Conservation (phyloP, 2,113 vertebrate species). For the Gasterosteus aculeatus region DNA sequence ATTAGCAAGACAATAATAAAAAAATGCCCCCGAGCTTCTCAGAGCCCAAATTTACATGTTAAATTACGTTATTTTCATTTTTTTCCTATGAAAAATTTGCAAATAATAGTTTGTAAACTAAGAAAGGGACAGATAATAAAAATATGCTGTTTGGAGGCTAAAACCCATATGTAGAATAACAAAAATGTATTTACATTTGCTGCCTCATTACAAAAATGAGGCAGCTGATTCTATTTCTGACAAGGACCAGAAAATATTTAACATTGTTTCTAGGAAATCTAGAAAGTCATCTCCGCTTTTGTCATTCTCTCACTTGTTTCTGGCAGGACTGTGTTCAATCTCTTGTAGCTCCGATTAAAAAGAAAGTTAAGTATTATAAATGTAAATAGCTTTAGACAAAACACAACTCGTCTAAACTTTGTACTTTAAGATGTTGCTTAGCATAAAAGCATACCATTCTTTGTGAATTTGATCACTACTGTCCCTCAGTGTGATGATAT, state of each 20-base stretch:
- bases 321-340: background rate
- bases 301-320: background rate
- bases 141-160: background rate
- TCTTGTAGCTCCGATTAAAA: background rate
- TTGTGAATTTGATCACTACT: background rate
- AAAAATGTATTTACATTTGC: background rate
- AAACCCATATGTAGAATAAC: background rate
- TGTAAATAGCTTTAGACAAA: background rate
- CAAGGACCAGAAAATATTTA: background rate
- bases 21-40: background rate
- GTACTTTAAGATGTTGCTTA: background rate
- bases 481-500: background rate
- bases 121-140: background rate
- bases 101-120: background rate
- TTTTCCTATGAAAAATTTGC: background rate
- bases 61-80: background rate
- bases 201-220: too few species aligned
- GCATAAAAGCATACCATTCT: background rate
- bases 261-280: background rate
- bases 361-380: conserved; percentile 2
- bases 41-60: background rate
- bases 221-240: background rate
- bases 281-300: background rate
- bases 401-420: background rate
- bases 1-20: background rate